Evolutionary conservation across 2,113 vertebrate species (phyloP), one percentile per base, ranked within the genome.

Genomic region (Labeo rohita): DNA sequence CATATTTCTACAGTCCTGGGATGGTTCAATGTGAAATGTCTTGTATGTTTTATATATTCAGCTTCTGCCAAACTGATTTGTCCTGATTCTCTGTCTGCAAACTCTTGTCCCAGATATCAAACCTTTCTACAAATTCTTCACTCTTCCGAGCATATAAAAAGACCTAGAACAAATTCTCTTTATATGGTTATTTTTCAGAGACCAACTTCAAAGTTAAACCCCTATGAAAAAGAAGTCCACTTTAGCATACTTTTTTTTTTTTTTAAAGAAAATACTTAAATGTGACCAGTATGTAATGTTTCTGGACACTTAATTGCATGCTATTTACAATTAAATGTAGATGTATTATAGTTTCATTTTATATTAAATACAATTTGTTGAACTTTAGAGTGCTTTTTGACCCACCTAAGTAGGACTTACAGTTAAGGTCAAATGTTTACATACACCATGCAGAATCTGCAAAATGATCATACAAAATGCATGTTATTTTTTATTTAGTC

Each of bases 41-140:
- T 10, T 28, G 45, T 10, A 49, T 80, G 79, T 66, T 65, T 80
- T 34, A 80, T 65, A 52, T 18, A 68, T 82, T 82, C 10, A 16
- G n/a, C 28, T 82, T 82, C 47, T 82, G 63, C 47, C 15, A 70
- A 70, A 52, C 13, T 68, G 61, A 83, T 84, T 75, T 84, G 50
- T 82, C 59, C 66, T 59, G 56, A 52, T 84, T 79, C n/a, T 54
- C 47, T 21, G 18, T 63, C 59, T 84, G 81, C 61, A 80, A 80
- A 73, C 72, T 81, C 68, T 76, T 70, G 76, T 74, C 80, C 85
- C 83, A 86, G 56, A 86, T 43, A 52, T 50, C 28, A 49, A 82
- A 66, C 66, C 21, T 36, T 39, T 23, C 21, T 74, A 34, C 47
- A 56, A 45, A 45, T 80, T 28, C 8, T 68, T 54, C 49, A 16